phyloP scores from a whole-genome alignment of 2,888 invertebrate species.

The Cheilosia urbana region DNA sequence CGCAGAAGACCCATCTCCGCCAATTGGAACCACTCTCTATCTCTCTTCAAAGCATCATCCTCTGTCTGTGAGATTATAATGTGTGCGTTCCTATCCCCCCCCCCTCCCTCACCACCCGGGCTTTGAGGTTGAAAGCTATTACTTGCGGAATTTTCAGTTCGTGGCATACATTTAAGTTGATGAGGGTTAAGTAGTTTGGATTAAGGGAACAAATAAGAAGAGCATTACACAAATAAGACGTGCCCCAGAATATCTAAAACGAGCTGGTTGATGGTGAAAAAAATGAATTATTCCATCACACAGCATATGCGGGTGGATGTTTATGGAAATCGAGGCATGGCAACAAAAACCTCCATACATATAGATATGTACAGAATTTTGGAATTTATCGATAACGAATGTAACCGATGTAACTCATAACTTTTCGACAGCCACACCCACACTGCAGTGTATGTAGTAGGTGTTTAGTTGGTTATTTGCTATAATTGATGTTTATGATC shows the following conservation, averaged over 20 bases:
- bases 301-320: constrained; percentile 22
- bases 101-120: neutral
- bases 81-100: neutral
- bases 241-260: constrained; percentile 45
- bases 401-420: constrained; percentile 25
- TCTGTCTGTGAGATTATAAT: constrained; percentile 29
- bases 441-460: neutral
- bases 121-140: constrained; percentile 69
- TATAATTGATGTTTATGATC: constrained; percentile 57
- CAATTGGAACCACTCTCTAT: neutral
- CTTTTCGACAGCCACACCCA: neutral
- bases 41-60: constrained; percentile 44
- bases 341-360: neutral
- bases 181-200: constrained; percentile 70
- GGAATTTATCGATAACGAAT: constrained; percentile 39
- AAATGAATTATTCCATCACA: constrained; percentile 62
- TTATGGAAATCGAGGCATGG: too few relatives aligned
- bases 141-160: constrained; percentile 62
- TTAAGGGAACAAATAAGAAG: constrained; percentile 37
- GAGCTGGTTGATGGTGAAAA: constrained; percentile 36
- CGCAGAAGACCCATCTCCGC: neutral
- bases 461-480: constrained; percentile 26
- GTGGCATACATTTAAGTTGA: constrained; percentile 61
- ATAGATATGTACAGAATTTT: constrained; percentile 1
- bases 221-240: constrained; percentile 19